phyloP scores from a whole-genome alignment of 2,113 vertebrate species.

The Caloenas nicobarica region DNA sequence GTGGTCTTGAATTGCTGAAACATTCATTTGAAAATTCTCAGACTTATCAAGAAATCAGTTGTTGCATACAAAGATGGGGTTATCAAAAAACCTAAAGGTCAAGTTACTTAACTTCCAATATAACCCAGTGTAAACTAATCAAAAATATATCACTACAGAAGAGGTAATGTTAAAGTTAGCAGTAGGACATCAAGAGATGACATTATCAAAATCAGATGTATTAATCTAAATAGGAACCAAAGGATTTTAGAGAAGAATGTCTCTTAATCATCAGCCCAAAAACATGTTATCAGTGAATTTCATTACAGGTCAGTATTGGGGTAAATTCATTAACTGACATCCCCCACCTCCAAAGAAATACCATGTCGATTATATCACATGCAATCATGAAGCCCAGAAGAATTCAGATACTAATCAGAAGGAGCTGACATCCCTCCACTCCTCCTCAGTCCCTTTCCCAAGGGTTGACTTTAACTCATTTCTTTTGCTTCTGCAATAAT shows the following conservation, averaged over 20 bases:
- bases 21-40: not conserved
- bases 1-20: not conserved
- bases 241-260: not conserved
- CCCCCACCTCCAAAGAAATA: no score
- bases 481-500: not conserved
- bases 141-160: not conserved
- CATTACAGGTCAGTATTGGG: not conserved
- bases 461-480: not conserved
- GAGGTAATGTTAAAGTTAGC: accelerated
- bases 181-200: not conserved
- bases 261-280: not conserved
- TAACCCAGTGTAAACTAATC: not conserved
- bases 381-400: not conserved
- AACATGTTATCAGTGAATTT: not conserved
- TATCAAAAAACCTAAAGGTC: not conserved
- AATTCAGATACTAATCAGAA: not conserved
- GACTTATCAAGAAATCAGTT: not conserved
- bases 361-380: not conserved
- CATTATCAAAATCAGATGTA: not conserved
- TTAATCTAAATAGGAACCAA: not conserved
- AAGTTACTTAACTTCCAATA: not conserved
- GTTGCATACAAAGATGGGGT: not conserved
- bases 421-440: not conserved
- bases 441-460: not conserved
- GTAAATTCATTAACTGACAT: not conserved